Conservation (phyloP, 2,797 vertebrate species). For the Otolemur crassicaudatus region DNA sequence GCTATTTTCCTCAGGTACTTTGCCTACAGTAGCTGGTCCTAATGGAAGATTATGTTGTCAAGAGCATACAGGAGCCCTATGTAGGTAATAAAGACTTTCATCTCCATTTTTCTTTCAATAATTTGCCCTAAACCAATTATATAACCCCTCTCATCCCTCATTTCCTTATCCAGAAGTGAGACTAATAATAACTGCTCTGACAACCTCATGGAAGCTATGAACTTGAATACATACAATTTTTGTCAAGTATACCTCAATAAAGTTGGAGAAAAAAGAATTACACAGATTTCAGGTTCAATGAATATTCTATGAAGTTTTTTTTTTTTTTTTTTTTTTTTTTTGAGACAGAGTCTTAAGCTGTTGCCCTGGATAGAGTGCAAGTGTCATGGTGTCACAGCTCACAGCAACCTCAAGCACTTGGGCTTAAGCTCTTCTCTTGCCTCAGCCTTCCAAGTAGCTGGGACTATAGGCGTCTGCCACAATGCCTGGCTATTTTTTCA, state of each 20-base stretch:
- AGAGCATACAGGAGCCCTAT: background rate
- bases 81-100: background rate
- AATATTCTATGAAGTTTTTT: conserved; percentile 7
- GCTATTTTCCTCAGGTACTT: background rate
- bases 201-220: background rate
- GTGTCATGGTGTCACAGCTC: too few relatives aligned
- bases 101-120: conserved; percentile 30
- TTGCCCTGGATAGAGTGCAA: too few relatives aligned
- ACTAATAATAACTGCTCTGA: background rate
- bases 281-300: conserved; percentile 6
- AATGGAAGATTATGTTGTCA: background rate
- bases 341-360: too few relatives aligned
- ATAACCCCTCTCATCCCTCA: background rate
- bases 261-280: background rate
- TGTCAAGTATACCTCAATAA: background rate
- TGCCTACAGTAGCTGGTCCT: background rate
- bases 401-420: too few relatives aligned
- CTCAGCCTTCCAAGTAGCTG: too few relatives aligned
- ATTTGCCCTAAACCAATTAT: conserved; percentile 7
- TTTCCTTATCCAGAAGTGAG: conserved; percentile 2
- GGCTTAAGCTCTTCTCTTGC: too few relatives aligned
- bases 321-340: background rate
- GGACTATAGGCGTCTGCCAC: too few relatives aligned
- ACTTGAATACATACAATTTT: background rate
- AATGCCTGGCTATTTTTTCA: too few relatives aligned